phyloP scores from a whole-genome alignment of 2,797 vertebrate species.

The Bovichtus variegatus region DNA sequence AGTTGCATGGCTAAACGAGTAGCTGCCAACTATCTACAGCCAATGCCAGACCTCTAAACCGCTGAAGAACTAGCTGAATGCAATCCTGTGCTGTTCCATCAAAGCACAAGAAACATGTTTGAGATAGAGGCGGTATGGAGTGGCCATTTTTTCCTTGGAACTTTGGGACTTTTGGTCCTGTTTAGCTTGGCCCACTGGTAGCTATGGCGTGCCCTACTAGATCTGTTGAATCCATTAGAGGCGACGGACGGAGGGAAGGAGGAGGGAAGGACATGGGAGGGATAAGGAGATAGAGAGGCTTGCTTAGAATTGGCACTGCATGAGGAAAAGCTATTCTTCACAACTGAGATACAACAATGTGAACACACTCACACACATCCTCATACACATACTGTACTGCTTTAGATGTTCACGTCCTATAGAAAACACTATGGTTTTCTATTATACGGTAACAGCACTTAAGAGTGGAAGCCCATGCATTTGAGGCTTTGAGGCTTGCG shows the following conservation, averaged over 20 bases:
- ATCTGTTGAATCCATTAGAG: constrained; percentile 83
- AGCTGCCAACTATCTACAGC: constrained; percentile 36
- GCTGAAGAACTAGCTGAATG: constrained; percentile 34
- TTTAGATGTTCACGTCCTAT: constrained; percentile 61
- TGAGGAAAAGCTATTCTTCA: constrained; percentile 59
- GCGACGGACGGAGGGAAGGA: constrained; percentile 51
- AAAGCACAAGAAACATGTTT: constrained; percentile 62
- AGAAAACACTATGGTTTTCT: constrained; percentile 63
- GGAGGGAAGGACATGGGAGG: constrained; percentile 55
- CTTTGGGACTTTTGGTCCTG: constrained; percentile 75
- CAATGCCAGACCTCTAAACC: constrained; percentile 52
- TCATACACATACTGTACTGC: constrained; percentile 19
- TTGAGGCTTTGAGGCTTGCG: constrained; percentile 80
- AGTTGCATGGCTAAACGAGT: constrained; percentile 28
- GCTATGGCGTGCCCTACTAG: constrained; percentile 69
- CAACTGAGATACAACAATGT: constrained; percentile 47
- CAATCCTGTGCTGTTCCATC: constrained; percentile 62
- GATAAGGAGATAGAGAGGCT: constrained; percentile 52
- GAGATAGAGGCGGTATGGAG: constrained; percentile 46
- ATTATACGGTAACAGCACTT: constrained; percentile 70
- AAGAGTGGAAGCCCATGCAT: constrained; percentile 69
- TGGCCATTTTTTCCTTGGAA: constrained; percentile 53
- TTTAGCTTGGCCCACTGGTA: constrained; percentile 81
- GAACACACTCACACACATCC: constrained; percentile 55
- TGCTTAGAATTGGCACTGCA: constrained; percentile 44